Evolutionary conservation across 2,113 vertebrate species (phyloP), one percentile per base, ranked within the genome.

Genomic region (Galemys pyrenaicus): DNA sequence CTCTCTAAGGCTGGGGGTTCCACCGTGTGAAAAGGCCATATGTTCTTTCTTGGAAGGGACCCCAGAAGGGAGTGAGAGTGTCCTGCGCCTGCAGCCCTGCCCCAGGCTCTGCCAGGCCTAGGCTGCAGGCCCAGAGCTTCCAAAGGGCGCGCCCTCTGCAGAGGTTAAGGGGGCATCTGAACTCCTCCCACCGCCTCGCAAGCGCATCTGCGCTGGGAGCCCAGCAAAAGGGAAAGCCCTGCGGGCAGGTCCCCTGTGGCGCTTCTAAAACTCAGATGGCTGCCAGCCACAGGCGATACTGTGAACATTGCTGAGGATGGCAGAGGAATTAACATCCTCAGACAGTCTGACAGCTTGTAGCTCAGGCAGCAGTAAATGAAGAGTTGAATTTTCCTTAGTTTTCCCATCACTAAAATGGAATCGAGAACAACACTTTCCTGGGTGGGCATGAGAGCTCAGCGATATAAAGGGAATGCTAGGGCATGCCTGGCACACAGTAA

Each of bases 121-220:
- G 1, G 4, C 32, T 1, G 2, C 2, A 41, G 13, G 41, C 26
- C 26, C 10, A 0, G 13, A 6, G 15, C 6, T 15, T 35, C 44
- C 54, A 16, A 62, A 64, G 39, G 20, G n/a, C 39, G 0, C 28
- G 19, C 20, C 46, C 41, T 3, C 13, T 24, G 37, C 6, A 26
- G 17, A 46, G 54, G 2, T 4, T 13, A 22, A 70, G n/a, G 49
- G 44, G 0, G 0, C 10, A 2, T n/a, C 41, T 3, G 0, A 7
- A 35, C 19, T 60, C 49, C 46, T 16, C 8, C 24, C 49, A 20
- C 44, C 2, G 3, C 30, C 22, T 1, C n/a, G 20, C 3, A 2
- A 73, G 62, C 30, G 22, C 3, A 7, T 19, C 37, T 58, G 7
- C 24, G 6, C 28, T 39, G 2, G 30, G 17, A 37, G 41, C 12